Evolutionary conservation across 2,888 invertebrate genomes (phyloP).

Genomic region (Monoplex corrugatus): DNA sequence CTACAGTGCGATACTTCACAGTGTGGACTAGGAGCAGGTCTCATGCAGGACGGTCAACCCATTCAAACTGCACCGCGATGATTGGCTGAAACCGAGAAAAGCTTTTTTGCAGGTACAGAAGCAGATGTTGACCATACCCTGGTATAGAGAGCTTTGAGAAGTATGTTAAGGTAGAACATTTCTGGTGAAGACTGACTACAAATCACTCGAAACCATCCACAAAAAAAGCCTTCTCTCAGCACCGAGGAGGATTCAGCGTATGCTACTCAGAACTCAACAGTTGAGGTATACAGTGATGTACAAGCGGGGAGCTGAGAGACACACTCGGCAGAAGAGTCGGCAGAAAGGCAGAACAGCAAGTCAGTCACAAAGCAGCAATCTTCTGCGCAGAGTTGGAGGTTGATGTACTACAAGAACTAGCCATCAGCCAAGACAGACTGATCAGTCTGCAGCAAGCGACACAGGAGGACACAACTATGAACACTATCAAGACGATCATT

Average conservation of each 20-base stretch:
- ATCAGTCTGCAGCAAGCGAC: neutral
- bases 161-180: neutral
- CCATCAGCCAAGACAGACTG: neutral
- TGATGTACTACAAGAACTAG: neutral
- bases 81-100: neutral
- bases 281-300: neutral
- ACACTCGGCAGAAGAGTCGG: neutral
- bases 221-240: neutral
- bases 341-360: neutral
- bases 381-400: neutral
- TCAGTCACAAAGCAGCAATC: neutral
- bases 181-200: neutral
- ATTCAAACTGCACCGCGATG: too few species aligned
- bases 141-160: neutral
- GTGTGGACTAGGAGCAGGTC: too few species aligned
- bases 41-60: too few species aligned
- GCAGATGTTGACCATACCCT: neutral
- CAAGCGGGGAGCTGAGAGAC: slow-evolving; percentile 24
- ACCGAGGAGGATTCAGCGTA: neutral
- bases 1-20: too few species aligned
- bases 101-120: neutral
- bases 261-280: neutral
- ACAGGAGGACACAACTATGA: neutral
- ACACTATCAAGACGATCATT: neutral
- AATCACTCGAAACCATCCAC: neutral